A percentile compares a stretch with the other conserved stretches of the same genome.
Conservation (phyloP, 2,797 vertebrate species). For the Delichon dasypus region DNA sequence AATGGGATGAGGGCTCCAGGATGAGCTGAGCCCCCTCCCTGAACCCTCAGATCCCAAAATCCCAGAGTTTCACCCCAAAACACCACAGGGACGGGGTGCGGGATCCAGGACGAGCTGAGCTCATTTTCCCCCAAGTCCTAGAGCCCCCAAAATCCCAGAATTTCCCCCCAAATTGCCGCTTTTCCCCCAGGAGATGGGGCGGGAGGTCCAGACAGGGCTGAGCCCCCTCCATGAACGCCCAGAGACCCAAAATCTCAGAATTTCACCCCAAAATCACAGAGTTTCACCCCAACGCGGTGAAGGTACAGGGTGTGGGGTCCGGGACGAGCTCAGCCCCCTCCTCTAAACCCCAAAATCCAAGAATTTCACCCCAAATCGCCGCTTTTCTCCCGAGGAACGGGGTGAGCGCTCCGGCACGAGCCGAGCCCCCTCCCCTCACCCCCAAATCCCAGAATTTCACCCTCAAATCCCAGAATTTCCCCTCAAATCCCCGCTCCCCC, state of each 20-base stretch:
- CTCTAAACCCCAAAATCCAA: too few species aligned
- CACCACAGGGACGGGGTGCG: too few species aligned
- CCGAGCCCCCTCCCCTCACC: background rate
- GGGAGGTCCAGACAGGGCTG: too few species aligned
- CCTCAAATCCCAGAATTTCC: background rate
- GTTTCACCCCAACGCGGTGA: background rate
- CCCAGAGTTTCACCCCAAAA: too few species aligned
- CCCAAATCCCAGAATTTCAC: background rate
- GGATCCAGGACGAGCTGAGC: too few species aligned
- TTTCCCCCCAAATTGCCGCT: too few species aligned
- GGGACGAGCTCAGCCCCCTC: background rate
- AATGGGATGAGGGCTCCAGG: too few species aligned
- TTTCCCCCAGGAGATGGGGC: too few species aligned
- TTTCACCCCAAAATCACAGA: background rate
- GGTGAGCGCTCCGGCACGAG: background rate
- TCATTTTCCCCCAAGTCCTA: too few species aligned
- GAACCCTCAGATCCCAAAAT: background rate
- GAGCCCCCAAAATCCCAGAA: too few species aligned
- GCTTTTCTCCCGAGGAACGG: background rate
- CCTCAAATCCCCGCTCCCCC: too few species aligned
- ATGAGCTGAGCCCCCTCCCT: background rate
- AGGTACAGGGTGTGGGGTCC: background rate
- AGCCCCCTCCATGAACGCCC: background rate
- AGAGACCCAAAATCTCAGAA: too few species aligned
- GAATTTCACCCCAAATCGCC: background rate